Evolutionary conservation across 2,113 vertebrate species (phyloP).

Genomic region (Mormyrus lacerda): DNA sequence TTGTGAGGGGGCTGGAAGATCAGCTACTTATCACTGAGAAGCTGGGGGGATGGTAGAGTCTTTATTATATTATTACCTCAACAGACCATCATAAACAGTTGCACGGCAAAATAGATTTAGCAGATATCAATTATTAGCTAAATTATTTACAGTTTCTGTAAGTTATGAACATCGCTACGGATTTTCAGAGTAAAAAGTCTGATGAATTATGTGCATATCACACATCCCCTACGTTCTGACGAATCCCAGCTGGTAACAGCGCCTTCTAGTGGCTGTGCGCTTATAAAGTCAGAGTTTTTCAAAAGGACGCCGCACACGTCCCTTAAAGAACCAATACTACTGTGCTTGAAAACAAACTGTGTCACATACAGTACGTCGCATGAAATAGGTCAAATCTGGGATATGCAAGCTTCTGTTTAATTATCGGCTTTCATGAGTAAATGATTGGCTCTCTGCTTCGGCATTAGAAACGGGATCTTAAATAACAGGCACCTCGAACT

Average conservation of each 20-base stretch:
- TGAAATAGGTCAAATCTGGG: not conserved
- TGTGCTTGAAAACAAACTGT: not conserved
- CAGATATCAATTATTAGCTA: not conserved
- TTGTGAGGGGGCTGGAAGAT: not conserved
- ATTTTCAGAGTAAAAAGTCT: not conserved
- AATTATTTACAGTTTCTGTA: not conserved
- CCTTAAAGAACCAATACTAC: not conserved
- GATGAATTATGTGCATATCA: constrained; percentile 1
- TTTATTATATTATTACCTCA: not conserved
- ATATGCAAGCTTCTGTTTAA: not conserved
- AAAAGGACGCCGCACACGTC: not conserved
- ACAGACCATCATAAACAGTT: not conserved
- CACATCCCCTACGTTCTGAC: not conserved
- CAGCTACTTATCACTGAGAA: not conserved
- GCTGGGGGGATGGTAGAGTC: not conserved
- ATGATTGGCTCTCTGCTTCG: not conserved
- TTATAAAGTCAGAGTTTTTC: not conserved
- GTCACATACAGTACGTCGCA: not conserved
- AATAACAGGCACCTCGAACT: not conserved
- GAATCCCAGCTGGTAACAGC: constrained; percentile 58
- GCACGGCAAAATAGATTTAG: not conserved
- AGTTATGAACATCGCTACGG: not conserved
- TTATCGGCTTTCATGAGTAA: not conserved
- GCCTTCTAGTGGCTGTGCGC: constrained; percentile 54
- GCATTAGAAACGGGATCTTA: not conserved